Evolutionary conservation across 2,888 invertebrate genomes (phyloP).

Genomic region (Furcula furcula): DNA sequence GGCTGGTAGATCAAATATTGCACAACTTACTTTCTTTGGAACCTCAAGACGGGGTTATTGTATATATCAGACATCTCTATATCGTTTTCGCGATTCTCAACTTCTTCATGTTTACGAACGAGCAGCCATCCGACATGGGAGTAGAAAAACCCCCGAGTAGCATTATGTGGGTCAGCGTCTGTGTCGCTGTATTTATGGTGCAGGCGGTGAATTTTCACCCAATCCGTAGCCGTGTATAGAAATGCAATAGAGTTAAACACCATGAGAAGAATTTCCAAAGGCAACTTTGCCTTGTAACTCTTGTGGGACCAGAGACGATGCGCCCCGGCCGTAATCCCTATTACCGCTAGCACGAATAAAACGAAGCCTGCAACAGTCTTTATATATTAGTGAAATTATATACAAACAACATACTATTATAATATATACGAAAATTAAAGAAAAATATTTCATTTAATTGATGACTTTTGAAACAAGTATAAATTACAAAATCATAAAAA

Average conservation of each 20-base stretch:
- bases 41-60: slow-evolving; percentile 85
- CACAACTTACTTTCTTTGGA: slow-evolving; percentile 85
- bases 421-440: too few species aligned
- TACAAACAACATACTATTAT: too few species aligned
- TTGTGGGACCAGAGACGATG: slow-evolving; percentile 49
- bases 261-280: slow-evolving; percentile 46
- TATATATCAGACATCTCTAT: slow-evolving; percentile 87
- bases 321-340: slow-evolving; percentile 48
- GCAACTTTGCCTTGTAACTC: slow-evolving; percentile 45
- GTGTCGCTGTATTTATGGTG: slow-evolving; percentile 85
- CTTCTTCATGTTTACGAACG: slow-evolving; percentile 87
- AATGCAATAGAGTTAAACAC: slow-evolving; percentile 43
- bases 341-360: slow-evolving; percentile 28
- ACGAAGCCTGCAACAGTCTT: slow-evolving; percentile 27
- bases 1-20: too few species aligned
- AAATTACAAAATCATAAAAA: too few species aligned
- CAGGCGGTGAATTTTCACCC: slow-evolving; percentile 84
- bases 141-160: slow-evolving; percentile 90
- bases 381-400: too few species aligned
- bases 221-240: slow-evolving; percentile 79
- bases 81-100: slow-evolving; percentile 84
- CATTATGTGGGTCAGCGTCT: slow-evolving; percentile 84
- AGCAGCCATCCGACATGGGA: slow-evolving; percentile 93
- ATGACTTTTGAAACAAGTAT: too few species aligned
- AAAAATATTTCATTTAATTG: too few species aligned